These are phyloP conservation scores for Globicephala melas DNA, from an alignment of 2,113 vertebrate genomes.

Conservation along the genomic window DNA sequence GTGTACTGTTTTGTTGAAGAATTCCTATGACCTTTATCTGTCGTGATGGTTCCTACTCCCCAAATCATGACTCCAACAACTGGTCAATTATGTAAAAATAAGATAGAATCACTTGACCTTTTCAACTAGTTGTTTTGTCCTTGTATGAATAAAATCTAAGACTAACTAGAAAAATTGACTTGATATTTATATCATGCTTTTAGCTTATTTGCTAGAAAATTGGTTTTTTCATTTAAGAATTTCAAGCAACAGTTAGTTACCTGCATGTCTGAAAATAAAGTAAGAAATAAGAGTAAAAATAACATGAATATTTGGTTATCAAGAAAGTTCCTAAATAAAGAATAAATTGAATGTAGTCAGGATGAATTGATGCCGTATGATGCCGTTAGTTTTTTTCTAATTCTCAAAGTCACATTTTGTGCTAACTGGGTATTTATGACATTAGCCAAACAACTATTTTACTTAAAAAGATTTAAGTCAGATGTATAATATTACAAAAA, in stretches of 20 bases:
- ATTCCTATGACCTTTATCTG: background rate
- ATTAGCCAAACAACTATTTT: conserved; percentile 5
- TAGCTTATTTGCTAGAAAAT: conserved; percentile 22
- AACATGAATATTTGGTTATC: background rate
- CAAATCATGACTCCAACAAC: background rate
- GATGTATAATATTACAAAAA: background rate
- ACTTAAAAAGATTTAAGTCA: background rate
- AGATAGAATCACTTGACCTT: conserved; percentile 12
- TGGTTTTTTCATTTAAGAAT: background rate
- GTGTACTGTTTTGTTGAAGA: background rate
- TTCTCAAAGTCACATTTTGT: conserved; percentile 12
- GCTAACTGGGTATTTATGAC: conserved; percentile 24
- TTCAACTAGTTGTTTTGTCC: conserved; percentile 10
- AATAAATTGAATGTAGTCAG: conserved; percentile 44
- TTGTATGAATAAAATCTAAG: conserved; percentile 36
- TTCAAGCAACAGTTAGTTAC: conserved; percentile 29
- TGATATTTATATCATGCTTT: background rate
- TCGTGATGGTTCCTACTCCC: background rate
- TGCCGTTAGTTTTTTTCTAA: conserved; percentile 26
- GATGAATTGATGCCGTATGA: background rate
- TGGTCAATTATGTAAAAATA: background rate
- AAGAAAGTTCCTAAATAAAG: conserved; percentile 13
- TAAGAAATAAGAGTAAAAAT: background rate
- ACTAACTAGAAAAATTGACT: conserved; percentile 9
- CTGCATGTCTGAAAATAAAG: conserved; percentile 34